These are phyloP conservation scores for Tetranychus cinnabarinus DNA, from an alignment of 1,140 invertebrate species.

Conservation along the genomic window DNA sequence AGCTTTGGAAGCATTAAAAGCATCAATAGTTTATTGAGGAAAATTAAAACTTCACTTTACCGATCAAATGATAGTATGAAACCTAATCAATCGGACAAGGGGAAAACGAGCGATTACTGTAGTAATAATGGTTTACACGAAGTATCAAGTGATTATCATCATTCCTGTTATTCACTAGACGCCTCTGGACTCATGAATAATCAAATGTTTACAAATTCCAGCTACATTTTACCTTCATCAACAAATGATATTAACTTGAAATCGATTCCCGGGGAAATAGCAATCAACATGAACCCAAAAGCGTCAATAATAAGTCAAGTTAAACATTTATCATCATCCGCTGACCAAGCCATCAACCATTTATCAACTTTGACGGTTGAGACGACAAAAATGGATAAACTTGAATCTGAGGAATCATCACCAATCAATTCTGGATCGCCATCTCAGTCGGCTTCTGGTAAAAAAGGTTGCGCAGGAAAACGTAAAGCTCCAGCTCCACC, in stretches of 20 bases:
- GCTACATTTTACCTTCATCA: background rate
- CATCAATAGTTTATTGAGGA: slow-evolving; percentile 11
- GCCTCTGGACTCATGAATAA: background rate
- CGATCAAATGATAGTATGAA: background rate
- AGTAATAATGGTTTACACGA: background rate
- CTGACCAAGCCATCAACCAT: too few species aligned
- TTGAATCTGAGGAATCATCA: background rate
- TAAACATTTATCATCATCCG: slow-evolving; percentile 11
- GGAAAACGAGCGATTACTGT: slow-evolving; percentile 20
- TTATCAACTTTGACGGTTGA: too few species aligned
- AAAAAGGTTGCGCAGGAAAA: background rate
- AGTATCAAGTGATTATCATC: background rate
- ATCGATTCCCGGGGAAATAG: slow-evolving; percentile 16
- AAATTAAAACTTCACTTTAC: slow-evolving; percentile 3
- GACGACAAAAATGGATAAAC: background rate
- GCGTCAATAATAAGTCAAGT: slow-evolving; percentile 37
- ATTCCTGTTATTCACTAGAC: background rate
- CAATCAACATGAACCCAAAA: slow-evolving; percentile 25
- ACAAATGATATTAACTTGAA: background rate
- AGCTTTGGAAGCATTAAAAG: background rate
- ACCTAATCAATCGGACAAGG: slow-evolving; percentile 18
- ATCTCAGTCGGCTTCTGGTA: background rate
- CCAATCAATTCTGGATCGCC: background rate
- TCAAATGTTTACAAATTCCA: background rate
- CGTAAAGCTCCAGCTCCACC: slow-evolving; percentile 13